phyloP scores from a whole-genome alignment of 2,888 invertebrate species.

The Scaptomyza flava region DNA sequence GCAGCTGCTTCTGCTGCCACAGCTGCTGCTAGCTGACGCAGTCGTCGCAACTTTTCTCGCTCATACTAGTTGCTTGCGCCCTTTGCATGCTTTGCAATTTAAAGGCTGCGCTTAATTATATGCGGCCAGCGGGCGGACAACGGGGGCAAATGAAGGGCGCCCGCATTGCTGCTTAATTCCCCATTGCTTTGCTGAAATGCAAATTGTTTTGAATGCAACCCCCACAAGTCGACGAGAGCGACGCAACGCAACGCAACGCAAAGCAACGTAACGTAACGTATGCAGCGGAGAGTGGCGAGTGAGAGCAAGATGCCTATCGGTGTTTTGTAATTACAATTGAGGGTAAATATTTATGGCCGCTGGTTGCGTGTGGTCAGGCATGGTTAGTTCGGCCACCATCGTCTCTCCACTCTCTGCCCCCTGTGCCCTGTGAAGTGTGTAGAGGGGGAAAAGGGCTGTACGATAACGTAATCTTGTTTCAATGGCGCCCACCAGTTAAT shows the following conservation, averaged over 20 bases:
- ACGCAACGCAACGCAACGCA: slow-evolving; percentile 1
- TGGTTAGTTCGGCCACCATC: slow-evolving; percentile 47
- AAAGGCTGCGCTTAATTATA: slow-evolving; percentile 77
- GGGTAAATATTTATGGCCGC: slow-evolving; percentile 75
- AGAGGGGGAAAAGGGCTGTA: slow-evolving; percentile 5
- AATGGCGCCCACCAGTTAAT: slow-evolving; percentile 65
- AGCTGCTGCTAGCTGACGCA: slow-evolving; percentile 13
- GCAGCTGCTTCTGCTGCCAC: slow-evolving; percentile 50
- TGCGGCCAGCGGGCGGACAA: slow-evolving; percentile 49
- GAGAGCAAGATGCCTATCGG: slow-evolving; percentile 77
- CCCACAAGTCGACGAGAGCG: slow-evolving; percentile 35
- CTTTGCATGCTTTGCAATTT: slow-evolving; percentile 73
- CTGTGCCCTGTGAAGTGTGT: background rate
- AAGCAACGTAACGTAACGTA: background rate
- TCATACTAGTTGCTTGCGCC: slow-evolving; percentile 53
- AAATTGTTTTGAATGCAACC: slow-evolving; percentile 69
- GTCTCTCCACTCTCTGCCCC: background rate
- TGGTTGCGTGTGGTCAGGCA: slow-evolving; percentile 73
- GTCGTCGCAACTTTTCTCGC: slow-evolving; percentile 26
- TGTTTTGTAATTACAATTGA: slow-evolving; percentile 79
- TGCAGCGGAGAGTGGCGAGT: slow-evolving; percentile 11
- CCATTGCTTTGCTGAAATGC: slow-evolving; percentile 69
- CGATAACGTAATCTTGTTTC: slow-evolving; percentile 36
- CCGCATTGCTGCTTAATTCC: slow-evolving; percentile 60
- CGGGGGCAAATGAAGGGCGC: slow-evolving; percentile 18